phyloP scores from a whole-genome alignment of 1,140 invertebrate genomes.

The Phenacoccus solenopsis region DNA sequence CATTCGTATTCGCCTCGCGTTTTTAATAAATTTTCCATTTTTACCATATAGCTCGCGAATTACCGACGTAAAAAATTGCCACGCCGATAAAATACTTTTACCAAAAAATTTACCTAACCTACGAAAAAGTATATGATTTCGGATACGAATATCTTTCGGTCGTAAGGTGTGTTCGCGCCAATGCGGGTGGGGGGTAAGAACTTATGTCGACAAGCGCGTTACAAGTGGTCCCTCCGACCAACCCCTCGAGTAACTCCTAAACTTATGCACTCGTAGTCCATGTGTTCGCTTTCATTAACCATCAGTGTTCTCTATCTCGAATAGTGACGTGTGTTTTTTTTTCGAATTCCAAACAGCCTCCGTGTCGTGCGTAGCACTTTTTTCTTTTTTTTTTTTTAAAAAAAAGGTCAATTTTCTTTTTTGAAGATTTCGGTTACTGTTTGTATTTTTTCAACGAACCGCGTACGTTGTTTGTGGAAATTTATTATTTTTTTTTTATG shows the following conservation, averaged over 20 bases:
- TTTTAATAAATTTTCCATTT: not conserved
- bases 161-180: not conserved
- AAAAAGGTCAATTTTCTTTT: conserved; percentile 25
- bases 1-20: not conserved
- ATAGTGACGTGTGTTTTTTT: conserved; percentile 7
- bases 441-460: too few relatives aligned
- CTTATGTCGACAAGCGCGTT: conserved; percentile 17
- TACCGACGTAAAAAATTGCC: not conserved
- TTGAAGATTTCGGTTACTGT: not conserved
- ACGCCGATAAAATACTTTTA: not conserved
- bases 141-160: not conserved
- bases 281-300: conserved; percentile 7
- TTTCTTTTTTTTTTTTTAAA: conserved; percentile 31
- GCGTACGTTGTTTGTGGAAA: too few relatives aligned
- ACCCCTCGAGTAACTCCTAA: not conserved
- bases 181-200: not conserved
- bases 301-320: not conserved
- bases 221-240: conserved; percentile 15
- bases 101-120: not conserved
- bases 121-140: not conserved
- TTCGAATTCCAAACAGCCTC: not conserved
- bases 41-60: not conserved
- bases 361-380: not conserved
- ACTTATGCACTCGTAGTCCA: conserved; percentile 8
- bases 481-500: too few relatives aligned